Percentiles rank a stretch among this genome's conserved stretches.
Conservation (phyloP, 2,888 invertebrate genomes). For the Acanthococcus lagerstroemiae region DNA sequence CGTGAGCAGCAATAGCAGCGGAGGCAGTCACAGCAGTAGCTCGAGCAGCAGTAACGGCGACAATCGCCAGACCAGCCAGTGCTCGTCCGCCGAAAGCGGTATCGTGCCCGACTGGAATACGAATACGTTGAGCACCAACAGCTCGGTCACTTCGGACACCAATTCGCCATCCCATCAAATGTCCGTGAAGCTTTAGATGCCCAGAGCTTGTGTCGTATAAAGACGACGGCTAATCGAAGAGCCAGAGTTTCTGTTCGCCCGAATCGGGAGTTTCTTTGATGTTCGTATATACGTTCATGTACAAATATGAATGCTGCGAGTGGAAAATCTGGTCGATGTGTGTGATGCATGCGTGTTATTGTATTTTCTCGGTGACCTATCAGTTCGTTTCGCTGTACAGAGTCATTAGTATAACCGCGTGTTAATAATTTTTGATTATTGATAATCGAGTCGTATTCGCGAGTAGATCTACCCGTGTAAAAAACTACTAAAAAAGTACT, state of each 20-base stretch:
- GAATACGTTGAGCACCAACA: slow-evolving; percentile 31
- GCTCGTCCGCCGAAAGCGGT: slow-evolving; percentile 38
- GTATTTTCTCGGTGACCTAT: too few relatives aligned
- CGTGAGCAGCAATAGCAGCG: slow-evolving; percentile 45
- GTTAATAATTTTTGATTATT: too few relatives aligned
- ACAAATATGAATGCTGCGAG: too few relatives aligned
- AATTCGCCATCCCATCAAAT: slow-evolving; percentile 30
- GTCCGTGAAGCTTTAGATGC: slow-evolving; percentile 33
- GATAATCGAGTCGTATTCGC: too few relatives aligned
- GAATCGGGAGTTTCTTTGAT: not conserved
- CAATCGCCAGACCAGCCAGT: slow-evolving; percentile 36
- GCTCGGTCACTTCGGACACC: slow-evolving; percentile 29
- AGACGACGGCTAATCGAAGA: too few relatives aligned
- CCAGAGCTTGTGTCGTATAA: too few relatives aligned
- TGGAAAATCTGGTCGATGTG: too few relatives aligned
- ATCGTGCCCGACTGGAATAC: slow-evolving; percentile 38
- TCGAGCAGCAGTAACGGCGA: slow-evolving; percentile 35
- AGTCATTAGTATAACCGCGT: too few relatives aligned
- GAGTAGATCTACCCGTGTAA: too few relatives aligned
- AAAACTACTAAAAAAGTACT: too few relatives aligned
- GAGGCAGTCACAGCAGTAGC: slow-evolving; percentile 34
- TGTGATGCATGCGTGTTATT: too few relatives aligned
- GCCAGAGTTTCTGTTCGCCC: not conserved
- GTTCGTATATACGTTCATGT: not conserved
- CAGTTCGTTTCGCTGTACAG: too few relatives aligned